phyloP scores from a whole-genome alignment of 1,140 invertebrate genomes.

The Hyles vespertilio region DNA sequence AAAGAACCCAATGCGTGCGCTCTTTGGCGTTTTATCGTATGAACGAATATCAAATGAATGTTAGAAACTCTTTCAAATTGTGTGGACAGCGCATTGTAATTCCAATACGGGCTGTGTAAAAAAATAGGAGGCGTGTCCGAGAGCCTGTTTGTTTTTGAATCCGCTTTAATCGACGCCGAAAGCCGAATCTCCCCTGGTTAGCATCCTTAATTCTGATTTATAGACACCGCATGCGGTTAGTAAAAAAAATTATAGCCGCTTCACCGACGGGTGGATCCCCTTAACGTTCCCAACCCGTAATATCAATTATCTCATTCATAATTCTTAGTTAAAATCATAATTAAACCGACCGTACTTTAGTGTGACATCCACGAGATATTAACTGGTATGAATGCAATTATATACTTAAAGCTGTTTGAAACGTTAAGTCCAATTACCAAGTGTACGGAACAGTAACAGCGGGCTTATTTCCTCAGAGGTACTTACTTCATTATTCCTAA shows the following conservation, averaged over 20 bases:
- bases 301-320: constrained; percentile 61
- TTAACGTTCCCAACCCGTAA: constrained; percentile 47
- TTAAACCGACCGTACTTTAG: not conserved
- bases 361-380: constrained; percentile 25
- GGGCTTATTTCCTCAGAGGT: too few relatives aligned
- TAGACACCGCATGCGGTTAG: constrained; percentile 57
- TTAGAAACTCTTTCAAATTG: not conserved
- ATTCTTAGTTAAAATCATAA: constrained; percentile 42
- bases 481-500: too few relatives aligned
- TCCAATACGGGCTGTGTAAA: constrained; percentile 10
- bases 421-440: too few relatives aligned
- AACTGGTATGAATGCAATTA: not conserved
- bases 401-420: too few relatives aligned
- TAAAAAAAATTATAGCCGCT: constrained; percentile 45
- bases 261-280: constrained; percentile 33
- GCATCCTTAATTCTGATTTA: constrained; percentile 65
- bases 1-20: not conserved
- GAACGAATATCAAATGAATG: not conserved
- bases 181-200: constrained; percentile 42
- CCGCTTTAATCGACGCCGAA: constrained; percentile 56
- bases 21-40: not conserved
- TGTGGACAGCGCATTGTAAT: not conserved
- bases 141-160: constrained; percentile 63
- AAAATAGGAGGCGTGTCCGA: constrained; percentile 29
- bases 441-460: too few relatives aligned